phyloP scores from a whole-genome alignment of 2,888 invertebrate genomes.

The Synanthedon myopaeformis region DNA sequence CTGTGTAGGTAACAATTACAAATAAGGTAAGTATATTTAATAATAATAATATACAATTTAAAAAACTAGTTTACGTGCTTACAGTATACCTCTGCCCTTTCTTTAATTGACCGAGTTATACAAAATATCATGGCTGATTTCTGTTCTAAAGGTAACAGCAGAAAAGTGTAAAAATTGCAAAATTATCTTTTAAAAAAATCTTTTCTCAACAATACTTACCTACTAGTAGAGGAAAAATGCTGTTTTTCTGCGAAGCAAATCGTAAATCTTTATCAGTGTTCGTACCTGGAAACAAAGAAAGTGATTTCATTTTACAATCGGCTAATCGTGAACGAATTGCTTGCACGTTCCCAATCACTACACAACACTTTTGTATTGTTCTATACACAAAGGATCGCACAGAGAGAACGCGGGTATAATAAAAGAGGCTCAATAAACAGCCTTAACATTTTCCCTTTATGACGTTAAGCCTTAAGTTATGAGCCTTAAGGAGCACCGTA shows the following conservation, averaged over 20 bases:
- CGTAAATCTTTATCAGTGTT: conserved; percentile 7
- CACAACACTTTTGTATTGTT: conserved; percentile 29
- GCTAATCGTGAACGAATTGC: conserved; percentile 20
- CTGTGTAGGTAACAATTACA: too few species aligned
- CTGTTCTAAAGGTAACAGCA: too few species aligned
- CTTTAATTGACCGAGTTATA: too few species aligned
- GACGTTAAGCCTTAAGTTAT: conserved; percentile 58
- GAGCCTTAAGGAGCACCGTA: conserved; percentile 38
- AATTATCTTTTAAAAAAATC: too few species aligned
- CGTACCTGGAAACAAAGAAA: conserved; percentile 57
- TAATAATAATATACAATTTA: too few species aligned
- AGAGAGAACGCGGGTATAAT: conserved; percentile 29
- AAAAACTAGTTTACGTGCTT: too few species aligned
- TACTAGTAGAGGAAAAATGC: background rate
- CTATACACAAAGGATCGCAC: conserved; percentile 34
- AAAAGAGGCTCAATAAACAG: conserved; percentile 47
- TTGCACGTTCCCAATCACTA: conserved; percentile 32
- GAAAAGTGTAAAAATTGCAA: too few species aligned
- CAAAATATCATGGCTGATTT: too few species aligned
- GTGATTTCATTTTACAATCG: conserved; percentile 11
- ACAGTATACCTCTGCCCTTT: too few species aligned
- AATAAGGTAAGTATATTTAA: too few species aligned
- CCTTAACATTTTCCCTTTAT: conserved; percentile 26
- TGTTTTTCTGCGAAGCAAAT: background rate
- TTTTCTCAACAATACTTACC: too few species aligned